phyloP scores from a whole-genome alignment of 2,797 vertebrate species.

The Argyrosomus regius region DNA sequence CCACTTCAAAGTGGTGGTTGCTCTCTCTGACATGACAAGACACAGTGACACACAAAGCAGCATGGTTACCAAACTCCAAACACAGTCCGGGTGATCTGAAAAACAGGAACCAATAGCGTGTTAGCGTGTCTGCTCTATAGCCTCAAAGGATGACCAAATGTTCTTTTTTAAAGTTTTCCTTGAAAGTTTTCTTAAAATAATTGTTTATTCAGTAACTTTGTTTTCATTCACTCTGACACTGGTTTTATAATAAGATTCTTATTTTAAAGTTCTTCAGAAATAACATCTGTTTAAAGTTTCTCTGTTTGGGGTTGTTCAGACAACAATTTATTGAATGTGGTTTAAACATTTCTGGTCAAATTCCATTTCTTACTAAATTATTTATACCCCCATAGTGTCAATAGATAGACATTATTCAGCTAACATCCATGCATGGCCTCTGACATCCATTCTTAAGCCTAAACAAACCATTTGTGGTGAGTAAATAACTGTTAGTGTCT shows the following conservation, averaged over 20 bases:
- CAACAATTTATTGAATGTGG: background rate
- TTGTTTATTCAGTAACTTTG: background rate
- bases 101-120: slow-evolving; percentile 23
- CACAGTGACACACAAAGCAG: slow-evolving; percentile 45
- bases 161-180: background rate
- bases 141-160: slow-evolving; percentile 27
- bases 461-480: slow-evolving; percentile 28
- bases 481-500: background rate
- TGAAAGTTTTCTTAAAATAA: slow-evolving; percentile 7
- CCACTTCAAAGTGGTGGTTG: slow-evolving; percentile 72
- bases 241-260: background rate
- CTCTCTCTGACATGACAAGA: slow-evolving; percentile 60
- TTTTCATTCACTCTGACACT: background rate
- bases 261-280: slow-evolving; percentile 10
- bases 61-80: slow-evolving; percentile 54
- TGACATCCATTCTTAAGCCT: slow-evolving; percentile 31
- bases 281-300: slow-evolving; percentile 2
- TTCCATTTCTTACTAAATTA: slow-evolving; percentile 37
- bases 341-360: slow-evolving; percentile 19
- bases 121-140: background rate
- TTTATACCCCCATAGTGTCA: slow-evolving; percentile 34
- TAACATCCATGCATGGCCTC: slow-evolving; percentile 6
- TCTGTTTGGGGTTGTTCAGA: background rate
- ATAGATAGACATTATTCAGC: slow-evolving; percentile 18
- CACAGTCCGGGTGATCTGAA: slow-evolving; percentile 54